Conservation (phyloP, 2,113 vertebrate genomes). For the Oryzias javanicus region DNA sequence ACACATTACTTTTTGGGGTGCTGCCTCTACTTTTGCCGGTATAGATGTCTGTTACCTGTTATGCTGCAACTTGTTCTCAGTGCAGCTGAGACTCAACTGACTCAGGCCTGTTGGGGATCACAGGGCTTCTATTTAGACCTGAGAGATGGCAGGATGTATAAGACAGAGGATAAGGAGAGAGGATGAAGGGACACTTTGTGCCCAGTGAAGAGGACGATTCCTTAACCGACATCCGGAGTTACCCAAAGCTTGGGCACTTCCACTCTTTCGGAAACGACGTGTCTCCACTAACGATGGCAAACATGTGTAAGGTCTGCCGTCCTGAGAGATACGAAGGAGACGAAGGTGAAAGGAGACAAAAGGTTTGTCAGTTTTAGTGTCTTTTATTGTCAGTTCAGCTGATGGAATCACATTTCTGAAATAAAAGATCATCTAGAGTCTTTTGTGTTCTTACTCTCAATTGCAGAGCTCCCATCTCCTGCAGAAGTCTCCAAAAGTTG, state of each 20-base stretch:
- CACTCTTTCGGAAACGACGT: conserved; percentile 71
- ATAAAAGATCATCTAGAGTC: background rate
- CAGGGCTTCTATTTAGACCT: conserved; percentile 72
- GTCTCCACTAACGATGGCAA: conserved; percentile 61
- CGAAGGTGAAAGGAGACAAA: conserved; percentile 19
- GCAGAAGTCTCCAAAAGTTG: conserved; percentile 34
- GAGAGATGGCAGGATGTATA: conserved; percentile 53
- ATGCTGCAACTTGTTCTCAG: conserved; percentile 12
- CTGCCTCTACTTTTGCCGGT: conserved; percentile 4
- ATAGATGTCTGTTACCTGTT: conserved; percentile 40
- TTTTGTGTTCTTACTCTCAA: background rate
- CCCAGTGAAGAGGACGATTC: conserved; percentile 54
- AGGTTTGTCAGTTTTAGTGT: conserved; percentile 13
- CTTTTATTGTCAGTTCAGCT: conserved; percentile 17
- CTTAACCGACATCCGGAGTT: conserved; percentile 70
- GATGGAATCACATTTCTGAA: conserved; percentile 26
- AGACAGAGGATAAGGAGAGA: conserved; percentile 63
- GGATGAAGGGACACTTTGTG: conserved; percentile 77
- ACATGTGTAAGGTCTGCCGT: conserved; percentile 48
- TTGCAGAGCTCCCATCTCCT: conserved; percentile 16
- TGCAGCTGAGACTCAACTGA: conserved; percentile 67
- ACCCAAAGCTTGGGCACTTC: conserved; percentile 60
- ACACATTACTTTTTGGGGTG: background rate
- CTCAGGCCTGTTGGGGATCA: conserved; percentile 45
- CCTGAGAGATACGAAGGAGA: conserved; percentile 13